These are phyloP conservation scores for Benitochromis conjunctus DNA, from an alignment of 2,113 vertebrate genomes.

Conservation along the genomic window DNA sequence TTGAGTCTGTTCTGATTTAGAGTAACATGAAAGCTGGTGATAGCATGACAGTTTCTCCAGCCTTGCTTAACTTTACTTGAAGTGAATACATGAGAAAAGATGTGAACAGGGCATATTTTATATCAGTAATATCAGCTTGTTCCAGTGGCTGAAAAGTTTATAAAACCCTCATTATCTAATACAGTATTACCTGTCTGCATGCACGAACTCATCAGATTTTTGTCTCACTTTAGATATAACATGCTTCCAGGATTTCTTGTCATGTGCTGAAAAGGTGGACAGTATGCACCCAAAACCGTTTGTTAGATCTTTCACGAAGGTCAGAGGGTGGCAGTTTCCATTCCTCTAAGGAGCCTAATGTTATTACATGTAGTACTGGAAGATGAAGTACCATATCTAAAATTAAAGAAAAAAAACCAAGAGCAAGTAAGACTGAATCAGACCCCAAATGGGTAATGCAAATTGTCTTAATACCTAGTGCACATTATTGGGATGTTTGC, in stretches of 20 bases:
- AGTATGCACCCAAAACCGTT: background rate
- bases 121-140: background rate
- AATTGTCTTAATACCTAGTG: background rate
- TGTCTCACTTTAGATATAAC: background rate
- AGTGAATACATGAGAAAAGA: background rate
- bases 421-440: background rate
- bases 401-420: background rate
- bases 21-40: background rate
- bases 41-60: background rate
- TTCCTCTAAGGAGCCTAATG: background rate
- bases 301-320: background rate
- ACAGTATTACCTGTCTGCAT: background rate
- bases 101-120: background rate
- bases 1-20: background rate
- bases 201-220: background rate
- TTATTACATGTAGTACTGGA: background rate
- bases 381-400: background rate
- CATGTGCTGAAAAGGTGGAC: background rate
- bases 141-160: background rate
- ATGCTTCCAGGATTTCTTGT: background rate
- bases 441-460: background rate
- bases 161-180: background rate
- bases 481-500: background rate
- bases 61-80: background rate
- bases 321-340: background rate